Evolutionary conservation across 1,140 invertebrate species (phyloP).

Genomic region (Drosophila sp.): DNA sequence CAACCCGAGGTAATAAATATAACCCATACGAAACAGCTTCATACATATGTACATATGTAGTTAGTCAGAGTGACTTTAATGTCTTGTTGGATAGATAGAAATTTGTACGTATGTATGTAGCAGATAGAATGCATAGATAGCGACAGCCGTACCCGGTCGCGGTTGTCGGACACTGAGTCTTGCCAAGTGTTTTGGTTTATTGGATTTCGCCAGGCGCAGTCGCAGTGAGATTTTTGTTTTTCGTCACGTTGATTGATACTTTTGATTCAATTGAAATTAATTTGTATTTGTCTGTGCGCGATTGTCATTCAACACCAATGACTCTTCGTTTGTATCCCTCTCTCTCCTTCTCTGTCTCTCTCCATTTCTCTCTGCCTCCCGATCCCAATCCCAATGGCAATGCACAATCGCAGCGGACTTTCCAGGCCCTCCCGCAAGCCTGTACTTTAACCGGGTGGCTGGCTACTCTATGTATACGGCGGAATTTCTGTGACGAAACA

Average conservation of each 20-base stretch:
- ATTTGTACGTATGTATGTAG: background rate
- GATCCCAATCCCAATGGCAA: constrained; percentile 4
- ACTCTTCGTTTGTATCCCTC: constrained; percentile 7
- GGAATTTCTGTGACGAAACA: constrained; percentile 79
- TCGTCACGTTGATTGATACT: constrained; percentile 45
- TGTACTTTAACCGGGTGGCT: constrained; percentile 48
- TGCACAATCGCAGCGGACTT: constrained; percentile 47
- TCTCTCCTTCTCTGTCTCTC: background rate
- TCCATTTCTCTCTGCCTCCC: constrained; percentile 5
- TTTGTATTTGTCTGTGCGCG: constrained; percentile 41
- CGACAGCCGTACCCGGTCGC: constrained; percentile 15
- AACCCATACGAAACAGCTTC: constrained; percentile 6
- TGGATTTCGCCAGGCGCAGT: constrained; percentile 4
- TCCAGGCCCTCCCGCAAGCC: constrained; percentile 29
- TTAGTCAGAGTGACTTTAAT: constrained; percentile 15
- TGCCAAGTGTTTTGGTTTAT: constrained; percentile 17
- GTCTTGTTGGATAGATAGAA: constrained; percentile 28
- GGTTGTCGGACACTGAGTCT: background rate
- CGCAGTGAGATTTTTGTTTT: constrained; percentile 26
- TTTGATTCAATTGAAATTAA: constrained; percentile 57
- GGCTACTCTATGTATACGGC: constrained; percentile 52
- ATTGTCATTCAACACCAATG: constrained; percentile 57
- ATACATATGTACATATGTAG: constrained; percentile 1
- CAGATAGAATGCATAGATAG: constrained; percentile 19
- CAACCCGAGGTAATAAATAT: constrained; percentile 42